phyloP scores from a whole-genome alignment of 2,888 invertebrate species.

The Gryllus longicercus region DNA sequence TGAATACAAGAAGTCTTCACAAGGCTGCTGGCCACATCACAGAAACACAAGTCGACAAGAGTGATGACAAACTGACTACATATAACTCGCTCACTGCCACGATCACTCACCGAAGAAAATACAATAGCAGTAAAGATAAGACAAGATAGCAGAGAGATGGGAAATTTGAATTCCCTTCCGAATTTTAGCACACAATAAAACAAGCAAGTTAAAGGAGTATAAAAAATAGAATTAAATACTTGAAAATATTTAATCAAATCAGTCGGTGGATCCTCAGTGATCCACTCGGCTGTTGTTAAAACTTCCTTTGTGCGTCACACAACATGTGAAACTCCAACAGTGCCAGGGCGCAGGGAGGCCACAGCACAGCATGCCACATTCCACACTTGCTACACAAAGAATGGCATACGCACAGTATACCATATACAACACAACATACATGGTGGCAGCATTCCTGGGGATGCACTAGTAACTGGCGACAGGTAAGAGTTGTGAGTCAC shows the following conservation, averaged over 20 bases:
- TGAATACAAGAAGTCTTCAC: background rate
- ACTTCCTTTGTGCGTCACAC: too few relatives aligned
- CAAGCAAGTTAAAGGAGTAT: conserved; percentile 27
- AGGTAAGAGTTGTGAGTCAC: background rate
- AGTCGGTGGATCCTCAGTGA: too few relatives aligned
- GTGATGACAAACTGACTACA: background rate
- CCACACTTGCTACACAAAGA: conserved; percentile 1
- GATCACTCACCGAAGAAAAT: background rate
- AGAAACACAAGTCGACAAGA: background rate
- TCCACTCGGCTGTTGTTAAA: too few relatives aligned
- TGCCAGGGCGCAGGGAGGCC: too few relatives aligned
- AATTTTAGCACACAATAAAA: conserved; percentile 25
- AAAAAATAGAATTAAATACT: background rate
- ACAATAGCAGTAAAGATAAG: background rate
- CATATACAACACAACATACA: background rate
- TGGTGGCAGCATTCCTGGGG: background rate
- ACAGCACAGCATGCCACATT: conserved; percentile 17
- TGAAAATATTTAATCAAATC: background rate
- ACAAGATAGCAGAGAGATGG: background rate
- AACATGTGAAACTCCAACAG: too few relatives aligned
- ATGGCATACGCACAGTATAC: background rate
- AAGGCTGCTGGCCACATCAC: background rate
- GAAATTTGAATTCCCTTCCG: conserved; percentile 20
- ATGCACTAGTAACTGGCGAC: background rate
- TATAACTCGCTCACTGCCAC: background rate